Evolutionary conservation across 2,797 vertebrate species (phyloP).

Genomic region (Eremophila alpestris): DNA sequence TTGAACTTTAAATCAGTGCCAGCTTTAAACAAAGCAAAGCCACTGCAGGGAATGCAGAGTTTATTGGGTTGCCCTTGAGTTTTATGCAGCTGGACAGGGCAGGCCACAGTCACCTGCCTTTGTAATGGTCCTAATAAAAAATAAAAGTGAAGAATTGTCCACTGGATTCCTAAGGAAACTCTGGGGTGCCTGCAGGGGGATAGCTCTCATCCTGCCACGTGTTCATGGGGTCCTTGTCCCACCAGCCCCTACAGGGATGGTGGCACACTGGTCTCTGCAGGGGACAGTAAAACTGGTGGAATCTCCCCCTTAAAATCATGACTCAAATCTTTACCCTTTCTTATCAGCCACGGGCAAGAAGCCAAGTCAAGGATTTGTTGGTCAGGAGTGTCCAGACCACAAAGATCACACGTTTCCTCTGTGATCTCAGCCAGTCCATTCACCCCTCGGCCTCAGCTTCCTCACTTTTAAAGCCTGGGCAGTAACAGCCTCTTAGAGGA

Average conservation of each 20-base stretch:
- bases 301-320: not conserved
- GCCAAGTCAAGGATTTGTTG: not conserved
- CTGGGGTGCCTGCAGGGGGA: not conserved
- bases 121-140: not conserved
- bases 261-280: not conserved
- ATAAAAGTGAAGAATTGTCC: not conserved
- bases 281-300: not conserved
- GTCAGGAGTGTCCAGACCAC: not conserved
- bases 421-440: not conserved
- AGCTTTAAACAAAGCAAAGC: not conserved
- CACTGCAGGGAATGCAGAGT: not conserved
- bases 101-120: not conserved
- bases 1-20: not conserved
- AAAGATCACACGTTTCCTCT: conserved; percentile 35
- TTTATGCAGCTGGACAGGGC: not conserved
- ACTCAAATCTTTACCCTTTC: not conserved
- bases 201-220: rapidly evolving
- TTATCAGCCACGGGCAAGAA: not conserved
- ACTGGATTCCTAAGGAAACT: not conserved
- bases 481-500: conserved; percentile 41
- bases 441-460: not conserved
- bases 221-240: not conserved
- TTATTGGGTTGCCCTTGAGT: not conserved
- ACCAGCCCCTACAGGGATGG: too few relatives aligned
- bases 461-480: conserved; percentile 19